Evolutionary conservation across 1,140 invertebrate species (phyloP), one percentile per base, ranked within the genome.

Genomic region (Aradophagus sp.): DNA sequence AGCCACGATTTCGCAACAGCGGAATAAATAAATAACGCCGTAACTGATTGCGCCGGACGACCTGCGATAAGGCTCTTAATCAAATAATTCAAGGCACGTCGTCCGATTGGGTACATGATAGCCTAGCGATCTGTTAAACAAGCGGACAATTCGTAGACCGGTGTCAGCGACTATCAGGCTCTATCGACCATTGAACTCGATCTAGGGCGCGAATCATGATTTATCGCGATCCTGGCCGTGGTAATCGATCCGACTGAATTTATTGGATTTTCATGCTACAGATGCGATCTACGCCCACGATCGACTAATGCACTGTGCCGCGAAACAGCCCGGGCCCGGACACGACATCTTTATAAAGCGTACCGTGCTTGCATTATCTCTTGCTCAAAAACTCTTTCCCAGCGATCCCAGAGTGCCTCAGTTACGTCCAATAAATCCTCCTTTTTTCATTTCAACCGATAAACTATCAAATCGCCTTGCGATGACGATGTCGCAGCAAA

Each of bases 211-310:
- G 63, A 56, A 66, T 59, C 45, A 71, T 74, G 67, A 74, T 74
- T 74, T 74, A 74, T 74, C 67, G 67, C 62, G 66, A 74, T 74
- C 66, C 66, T 70, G 72, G 72, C 72, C 66, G 61, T 69, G 72
- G 67, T 74, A 74, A 74, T 74, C 67, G 72, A 74, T 74, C 72
- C 32, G 56, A 13, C 52, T 58, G 61, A 70, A 74, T 74, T 74
- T 74, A 74, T 70, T 70, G 67, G 72, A 58, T 70, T 70, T 74
- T 74, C 72, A 74, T 74, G 66, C 61, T 47, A 59, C 56, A 67
- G 62, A 74, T 70, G 61, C 61, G 66, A 74, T 74, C 73, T 70
- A 39, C 47, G 62, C 67, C 62, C 59, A 71, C 63, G 68, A 74
- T 67, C 62, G 73, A 62, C 67, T 70, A 63, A 63, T 70, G 67